Conservation (phyloP, 1,140 invertebrate species). For the Manduca sexta region DNA sequence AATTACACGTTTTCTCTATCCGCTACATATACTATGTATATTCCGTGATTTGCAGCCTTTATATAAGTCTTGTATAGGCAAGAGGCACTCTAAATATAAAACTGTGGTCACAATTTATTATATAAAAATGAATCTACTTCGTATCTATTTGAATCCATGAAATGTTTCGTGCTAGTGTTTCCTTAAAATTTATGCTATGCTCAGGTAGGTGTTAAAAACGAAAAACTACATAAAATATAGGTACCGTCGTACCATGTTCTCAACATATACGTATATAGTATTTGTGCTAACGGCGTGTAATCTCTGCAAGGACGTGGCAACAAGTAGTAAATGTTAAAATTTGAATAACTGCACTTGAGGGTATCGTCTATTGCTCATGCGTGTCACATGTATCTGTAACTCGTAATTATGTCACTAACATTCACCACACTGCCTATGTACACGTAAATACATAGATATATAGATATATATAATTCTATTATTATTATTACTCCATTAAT, state of each 20-base stretch:
- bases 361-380: constrained; percentile 57
- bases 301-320: constrained; percentile 53
- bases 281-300: constrained; percentile 66
- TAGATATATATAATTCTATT: constrained; percentile 34
- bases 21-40: constrained; percentile 72
- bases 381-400: constrained; percentile 48
- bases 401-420: constrained; percentile 56
- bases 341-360: constrained; percentile 74
- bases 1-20: constrained; percentile 63
- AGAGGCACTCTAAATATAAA: constrained; percentile 75
- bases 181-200: constrained; percentile 46
- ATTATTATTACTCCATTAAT: constrained; percentile 66
- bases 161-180: constrained; percentile 58
- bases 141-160: constrained; percentile 55
- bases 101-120: constrained; percentile 72
- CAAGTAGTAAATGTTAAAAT: constrained; percentile 70
- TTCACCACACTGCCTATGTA: constrained; percentile 50
- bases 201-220: constrained; percentile 49
- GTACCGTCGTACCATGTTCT: constrained; percentile 11
- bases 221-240: constrained; percentile 45
- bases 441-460: constrained; percentile 70
- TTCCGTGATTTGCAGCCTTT: constrained; percentile 74
- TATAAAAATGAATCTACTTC: constrained; percentile 67
- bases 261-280: constrained; percentile 31
- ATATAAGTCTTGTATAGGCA: constrained; percentile 75